Conservation (phyloP, 2,113 vertebrate genomes). For the Tympanuchus pallidicinctus region DNA sequence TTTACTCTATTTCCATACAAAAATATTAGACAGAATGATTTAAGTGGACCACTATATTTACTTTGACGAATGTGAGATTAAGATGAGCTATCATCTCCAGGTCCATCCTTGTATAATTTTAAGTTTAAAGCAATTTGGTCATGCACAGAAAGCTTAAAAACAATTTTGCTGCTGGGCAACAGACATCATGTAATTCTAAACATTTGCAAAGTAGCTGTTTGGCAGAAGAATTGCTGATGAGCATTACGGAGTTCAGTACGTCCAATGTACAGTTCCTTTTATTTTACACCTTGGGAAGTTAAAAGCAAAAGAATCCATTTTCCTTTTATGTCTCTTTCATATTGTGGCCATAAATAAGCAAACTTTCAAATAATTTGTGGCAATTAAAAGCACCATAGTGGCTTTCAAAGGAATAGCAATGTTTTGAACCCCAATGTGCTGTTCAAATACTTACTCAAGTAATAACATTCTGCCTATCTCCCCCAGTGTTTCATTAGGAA, state of each 20-base stretch:
- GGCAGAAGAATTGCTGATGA: not conserved
- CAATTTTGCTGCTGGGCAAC: not conserved
- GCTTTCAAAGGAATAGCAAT: not conserved
- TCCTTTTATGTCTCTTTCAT: not conserved
- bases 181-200: not conserved
- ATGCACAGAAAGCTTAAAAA: not conserved
- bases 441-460: not conserved
- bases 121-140: not conserved
- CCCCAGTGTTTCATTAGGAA: not conserved
- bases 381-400: not conserved
- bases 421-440: not conserved
- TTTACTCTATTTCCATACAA: not conserved
- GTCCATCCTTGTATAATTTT: accelerated
- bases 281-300: not conserved
- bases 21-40: not conserved
- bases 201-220: not conserved
- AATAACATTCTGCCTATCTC: not conserved
- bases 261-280: not conserved
- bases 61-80: not conserved
- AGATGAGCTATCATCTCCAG: not conserved
- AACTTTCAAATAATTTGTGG: not conserved
- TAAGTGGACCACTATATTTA: not conserved
- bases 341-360: not conserved
- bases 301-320: not conserved
- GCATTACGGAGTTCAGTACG: not conserved